phyloP scores from a whole-genome alignment of 2,113 vertebrate genomes.

The Marmota flaviventris region DNA sequence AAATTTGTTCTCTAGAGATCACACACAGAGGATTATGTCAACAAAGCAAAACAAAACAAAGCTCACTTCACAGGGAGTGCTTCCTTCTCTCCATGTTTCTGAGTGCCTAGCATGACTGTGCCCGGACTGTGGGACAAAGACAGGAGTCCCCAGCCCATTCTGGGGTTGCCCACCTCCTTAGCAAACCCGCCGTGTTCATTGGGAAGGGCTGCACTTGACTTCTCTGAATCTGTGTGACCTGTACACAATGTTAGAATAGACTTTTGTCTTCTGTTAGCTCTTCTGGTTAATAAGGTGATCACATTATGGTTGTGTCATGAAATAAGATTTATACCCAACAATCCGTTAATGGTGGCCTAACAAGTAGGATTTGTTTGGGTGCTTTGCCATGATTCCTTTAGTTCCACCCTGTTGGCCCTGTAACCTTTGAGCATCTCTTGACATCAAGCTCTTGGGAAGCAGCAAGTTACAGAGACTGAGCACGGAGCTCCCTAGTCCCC shows the following conservation, averaged over 20 bases:
- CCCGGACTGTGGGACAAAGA: not conserved
- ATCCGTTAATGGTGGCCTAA: not conserved
- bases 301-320: not conserved
- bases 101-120: too few species aligned
- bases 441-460: not conserved
- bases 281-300: not conserved
- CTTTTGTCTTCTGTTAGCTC: not conserved
- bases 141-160: too few species aligned
- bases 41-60: not conserved
- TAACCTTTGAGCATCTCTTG: not conserved
- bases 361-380: not conserved
- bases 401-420: not conserved
- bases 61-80: not conserved
- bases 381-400: too few species aligned
- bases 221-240: not conserved
- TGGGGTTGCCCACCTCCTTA: not conserved
- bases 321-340: not conserved
- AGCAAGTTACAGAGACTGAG: too few species aligned
- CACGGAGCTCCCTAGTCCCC: fast-evolving
- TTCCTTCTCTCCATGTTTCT: not conserved
- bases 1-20: not conserved
- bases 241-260: too few species aligned
- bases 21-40: not conserved
- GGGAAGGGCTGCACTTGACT: not conserved
- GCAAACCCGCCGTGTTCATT: not conserved